Evolutionary conservation across 1,140 invertebrate species (phyloP), one percentile per base, ranked within the genome.

Genomic region (Cotesia glomerata): DNA sequence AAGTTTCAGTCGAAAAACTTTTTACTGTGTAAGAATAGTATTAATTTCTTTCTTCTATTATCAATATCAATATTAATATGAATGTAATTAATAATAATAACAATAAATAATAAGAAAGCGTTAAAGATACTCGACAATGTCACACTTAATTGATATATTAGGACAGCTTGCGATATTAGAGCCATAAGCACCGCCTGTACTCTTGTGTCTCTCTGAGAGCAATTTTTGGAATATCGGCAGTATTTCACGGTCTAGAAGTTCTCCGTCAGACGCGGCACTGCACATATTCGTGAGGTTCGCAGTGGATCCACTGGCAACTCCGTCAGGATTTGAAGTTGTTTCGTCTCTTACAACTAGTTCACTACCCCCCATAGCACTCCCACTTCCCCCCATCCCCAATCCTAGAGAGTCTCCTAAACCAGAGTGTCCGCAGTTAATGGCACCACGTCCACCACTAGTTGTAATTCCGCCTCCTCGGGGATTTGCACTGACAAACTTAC

Each of bases 101-200:
- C 14, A 56, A 56, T 56, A 8, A 56, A 69, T 49, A 63, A 9
- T 7, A 45, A 45, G 2, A 74, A 75, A 75, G 73, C 67, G 76
- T 88, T 93, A 97, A 84, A 97, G 91, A 87, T 97, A 97, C 82
- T 97, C 95, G 75, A 97, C 95, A 78, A 97, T 97, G 89, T 97
- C 95, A 89, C 95, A 97, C 86, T 97, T 97, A 77, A 97, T 96
- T 39, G 95, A 95, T 87, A 97, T 96, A 88, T 96, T 97, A 5
- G 95, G 95, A 86, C 95, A 97, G 76, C 95, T 96, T 75, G 95
- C 91, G 64, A 95, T 94, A 68, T 93, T 93, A n/a, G 91, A 90
- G 58, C 92, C 89, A 81, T 92, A 88, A 36, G 81, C 84, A 76
- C 80, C 76, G 32, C 90, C 90, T 88, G 76, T 89, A 89, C 89